Evolutionary conservation across 2,888 invertebrate species (phyloP), one percentile per base, ranked within the genome.

Genomic region (Nomada fucata): DNA sequence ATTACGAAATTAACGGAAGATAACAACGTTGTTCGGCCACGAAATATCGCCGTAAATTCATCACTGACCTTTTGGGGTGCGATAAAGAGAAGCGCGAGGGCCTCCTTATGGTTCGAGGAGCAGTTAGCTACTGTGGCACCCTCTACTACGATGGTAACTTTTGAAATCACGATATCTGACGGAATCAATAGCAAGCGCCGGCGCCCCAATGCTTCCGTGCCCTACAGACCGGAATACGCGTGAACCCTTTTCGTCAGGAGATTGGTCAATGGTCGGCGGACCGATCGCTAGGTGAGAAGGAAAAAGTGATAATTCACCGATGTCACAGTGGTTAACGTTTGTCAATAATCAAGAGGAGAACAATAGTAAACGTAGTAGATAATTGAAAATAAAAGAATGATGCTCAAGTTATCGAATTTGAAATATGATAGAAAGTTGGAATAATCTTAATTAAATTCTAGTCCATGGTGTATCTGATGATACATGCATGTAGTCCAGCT

Each of bases 181-280:
- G 82, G 90, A 92, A 93, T 93, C 93, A 92, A 93, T 93, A 93
- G 91, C 91, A 69, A 71, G 91, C 92, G 91, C 92, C 91, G 92
- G 92, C 91, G 92, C 92, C 85, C 83, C 87, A 69, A 84, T 79
- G 86, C 80, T 75, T 69, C 57, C 75, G 72, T 70, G 80, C 74
- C 80, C 81, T 72, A 81, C 77, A 75, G 82, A 81, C 86, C 74
- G 85, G 83, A 84, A 90, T 82, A 79, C 83, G 76, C 80, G 85
- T 85, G 84, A 68, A 71, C 36, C 71, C 83, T 85, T 73, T 84
- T 80, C 50, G 73, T 52, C 42, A 20, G 65, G 55, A 81, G 69
- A 70, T 82, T 81, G 80, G 69, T 71, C 82, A 65, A 79, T 79
- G 71, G 84, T 80, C 85, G 79, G 76, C 50, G n/a, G 76, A 75